Conservation (phyloP, 35 echinoderm and acorn worm species). For the Patiria miniata region DNA sequence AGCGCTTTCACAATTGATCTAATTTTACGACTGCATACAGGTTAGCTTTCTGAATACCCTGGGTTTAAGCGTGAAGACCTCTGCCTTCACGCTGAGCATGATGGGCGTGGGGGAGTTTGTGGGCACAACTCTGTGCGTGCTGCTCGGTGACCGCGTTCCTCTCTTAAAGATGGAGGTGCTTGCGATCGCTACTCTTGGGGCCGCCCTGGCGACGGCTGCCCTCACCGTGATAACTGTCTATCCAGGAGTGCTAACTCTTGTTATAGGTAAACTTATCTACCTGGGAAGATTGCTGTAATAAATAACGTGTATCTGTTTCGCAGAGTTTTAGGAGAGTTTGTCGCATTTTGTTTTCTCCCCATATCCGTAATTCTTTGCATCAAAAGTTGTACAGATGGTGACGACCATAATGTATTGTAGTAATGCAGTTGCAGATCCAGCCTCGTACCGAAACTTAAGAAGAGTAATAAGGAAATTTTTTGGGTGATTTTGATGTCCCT, state of each 20-base stretch:
- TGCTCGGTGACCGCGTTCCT: neutral
- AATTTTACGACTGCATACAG: conserved; percentile 8
- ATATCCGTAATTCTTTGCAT: no score
- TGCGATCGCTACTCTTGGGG: neutral
- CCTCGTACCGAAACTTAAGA: no score
- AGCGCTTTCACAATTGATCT: conserved; percentile 18
- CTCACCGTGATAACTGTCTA: neutral
- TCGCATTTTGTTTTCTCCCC: no score
- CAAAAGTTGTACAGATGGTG: no score
- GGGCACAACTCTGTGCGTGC: neutral
- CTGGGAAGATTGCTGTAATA: neutral
- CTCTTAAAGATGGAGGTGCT: conserved; percentile 11
- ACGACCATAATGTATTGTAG: no score
- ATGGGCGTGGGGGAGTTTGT: conserved; percentile 12
- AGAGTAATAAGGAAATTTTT: no score
- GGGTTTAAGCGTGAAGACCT: conserved; percentile 14
- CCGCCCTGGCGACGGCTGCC: neutral
- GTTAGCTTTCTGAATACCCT: conserved; percentile 20
- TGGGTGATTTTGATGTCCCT: no score
- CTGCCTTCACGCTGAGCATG: conserved; percentile 26
- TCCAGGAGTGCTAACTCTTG: neutral
- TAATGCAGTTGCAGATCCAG: no score
- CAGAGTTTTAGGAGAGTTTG: no score
- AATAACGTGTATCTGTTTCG: neutral
- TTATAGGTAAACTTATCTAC: neutral